A percentile compares a stretch with the other conserved stretches of the same genome.
phyloP scores from a whole-genome alignment of 1,140 invertebrate genomes.

The Monomorium pharaonis region DNA sequence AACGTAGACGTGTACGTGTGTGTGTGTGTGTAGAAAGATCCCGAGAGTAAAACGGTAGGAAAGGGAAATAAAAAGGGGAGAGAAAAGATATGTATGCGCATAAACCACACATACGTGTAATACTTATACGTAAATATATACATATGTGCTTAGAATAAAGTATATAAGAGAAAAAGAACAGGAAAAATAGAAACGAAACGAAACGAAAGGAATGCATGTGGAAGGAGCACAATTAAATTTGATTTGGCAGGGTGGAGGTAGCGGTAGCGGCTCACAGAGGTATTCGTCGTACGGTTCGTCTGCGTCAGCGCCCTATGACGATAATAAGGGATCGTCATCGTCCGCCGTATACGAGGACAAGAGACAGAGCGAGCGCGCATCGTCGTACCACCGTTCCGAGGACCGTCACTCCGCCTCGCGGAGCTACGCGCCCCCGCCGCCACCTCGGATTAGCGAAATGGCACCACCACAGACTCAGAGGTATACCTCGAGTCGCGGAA shows the following conservation, averaged over 20 bases:
- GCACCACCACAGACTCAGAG: constrained; percentile 78
- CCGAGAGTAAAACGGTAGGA: constrained; percentile 48
- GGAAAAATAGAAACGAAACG: constrained; percentile 66
- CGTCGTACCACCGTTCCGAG: constrained; percentile 82
- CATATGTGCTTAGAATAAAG: constrained; percentile 59
- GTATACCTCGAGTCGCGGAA: constrained; percentile 80
- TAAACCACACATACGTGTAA: constrained; percentile 51
- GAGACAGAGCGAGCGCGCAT: constrained; percentile 81
- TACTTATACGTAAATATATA: constrained; percentile 45
- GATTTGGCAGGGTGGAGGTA: constrained; percentile 83
- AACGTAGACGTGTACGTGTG: constrained; percentile 39
- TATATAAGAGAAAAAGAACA: constrained; percentile 60
- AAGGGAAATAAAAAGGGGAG: constrained; percentile 43
- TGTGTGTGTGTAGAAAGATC: constrained; percentile 31
- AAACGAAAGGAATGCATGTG: constrained; percentile 75
- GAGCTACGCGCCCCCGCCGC: constrained; percentile 79
- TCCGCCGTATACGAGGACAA: constrained; percentile 81
- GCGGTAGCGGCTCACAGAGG: constrained; percentile 81
- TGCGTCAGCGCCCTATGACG: constrained; percentile 76
- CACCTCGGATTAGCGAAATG: constrained; percentile 80
- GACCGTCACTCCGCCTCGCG: constrained; percentile 82
- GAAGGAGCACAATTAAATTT: constrained; percentile 83
- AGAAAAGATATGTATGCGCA: constrained; percentile 48
- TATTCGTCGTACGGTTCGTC: constrained; percentile 81
- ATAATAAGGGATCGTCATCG: constrained; percentile 81